These are phyloP conservation scores for Sycophila sp. DNA, from an alignment of 1,140 invertebrate species.

Conservation along the genomic window DNA sequence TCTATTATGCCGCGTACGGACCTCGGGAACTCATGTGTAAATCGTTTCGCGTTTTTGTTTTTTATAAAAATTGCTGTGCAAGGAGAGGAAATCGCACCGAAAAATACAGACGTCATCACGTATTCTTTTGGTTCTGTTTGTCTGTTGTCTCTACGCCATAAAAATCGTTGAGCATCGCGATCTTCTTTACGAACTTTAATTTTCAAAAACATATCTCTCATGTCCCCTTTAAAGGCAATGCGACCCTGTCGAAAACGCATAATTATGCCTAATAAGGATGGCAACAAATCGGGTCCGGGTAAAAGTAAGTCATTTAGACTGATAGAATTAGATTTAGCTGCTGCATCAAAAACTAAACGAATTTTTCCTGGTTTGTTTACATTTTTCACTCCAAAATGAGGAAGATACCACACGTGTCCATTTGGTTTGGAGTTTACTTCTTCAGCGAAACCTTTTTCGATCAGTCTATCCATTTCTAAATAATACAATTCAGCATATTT, in stretches of 20 bases:
- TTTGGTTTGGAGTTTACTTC: background rate
- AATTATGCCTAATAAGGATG: background rate
- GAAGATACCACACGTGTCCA: background rate
- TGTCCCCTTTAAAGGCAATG: background rate
- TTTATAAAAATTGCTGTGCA: conserved; percentile 46
- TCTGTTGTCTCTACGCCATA: background rate
- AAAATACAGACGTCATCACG: conserved; percentile 51
- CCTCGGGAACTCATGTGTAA: too few relatives aligned
- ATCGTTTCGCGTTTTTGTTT: conserved; percentile 41
- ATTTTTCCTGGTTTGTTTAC: background rate
- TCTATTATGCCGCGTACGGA: too few relatives aligned
- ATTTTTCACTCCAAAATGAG: background rate
- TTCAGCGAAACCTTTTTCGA: background rate
- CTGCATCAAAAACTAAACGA: background rate
- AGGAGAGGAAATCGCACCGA: conserved; percentile 51
- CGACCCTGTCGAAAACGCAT: background rate
- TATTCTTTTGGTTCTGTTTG: conserved; percentile 34
- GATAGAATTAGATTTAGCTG: background rate
- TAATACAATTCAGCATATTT: background rate
- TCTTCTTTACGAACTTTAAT: background rate
- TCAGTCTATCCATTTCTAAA: background rate
- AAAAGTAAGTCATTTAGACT: background rate
- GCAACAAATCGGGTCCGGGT: background rate
- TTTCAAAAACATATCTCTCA: background rate
- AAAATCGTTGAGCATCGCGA: background rate